Percentiles rank a stretch among this genome's conserved stretches.
Evolutionary conservation across 2,888 invertebrate genomes (phyloP).

Genomic region (Acanthosoma haemorrhoidale): DNA sequence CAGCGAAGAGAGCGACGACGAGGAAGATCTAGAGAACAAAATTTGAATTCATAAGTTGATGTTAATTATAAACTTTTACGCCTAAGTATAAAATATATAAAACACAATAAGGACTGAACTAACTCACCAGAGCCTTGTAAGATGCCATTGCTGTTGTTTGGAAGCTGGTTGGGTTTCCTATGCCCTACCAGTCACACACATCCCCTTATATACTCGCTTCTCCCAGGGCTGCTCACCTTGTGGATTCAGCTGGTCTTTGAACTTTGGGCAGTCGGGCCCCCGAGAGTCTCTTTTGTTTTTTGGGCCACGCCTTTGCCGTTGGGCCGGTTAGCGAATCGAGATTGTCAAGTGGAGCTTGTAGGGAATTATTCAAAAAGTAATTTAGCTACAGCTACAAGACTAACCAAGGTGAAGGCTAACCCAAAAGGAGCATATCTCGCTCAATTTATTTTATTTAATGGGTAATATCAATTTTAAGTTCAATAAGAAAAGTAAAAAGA

Average conservation of each 20-base stretch:
- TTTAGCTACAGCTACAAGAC: too few species aligned
- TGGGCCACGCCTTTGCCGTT: not conserved
- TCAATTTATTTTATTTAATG: too few species aligned
- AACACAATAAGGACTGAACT: not conserved
- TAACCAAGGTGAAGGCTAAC: too few species aligned
- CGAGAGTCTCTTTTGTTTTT: not conserved
- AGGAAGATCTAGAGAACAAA: slow-evolving; percentile 18
- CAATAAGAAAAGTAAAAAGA: too few species aligned
- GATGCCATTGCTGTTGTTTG: slow-evolving; percentile 6
- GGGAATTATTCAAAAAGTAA: too few species aligned
- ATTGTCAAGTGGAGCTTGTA: too few species aligned
- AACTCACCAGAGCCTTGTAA: slow-evolving; percentile 18
- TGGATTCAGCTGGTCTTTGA: not conserved
- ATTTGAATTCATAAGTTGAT: too few species aligned
- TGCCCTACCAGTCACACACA: not conserved
- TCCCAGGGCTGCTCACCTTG: slow-evolving; percentile 7
- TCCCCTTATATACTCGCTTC: slow-evolving; percentile 4
- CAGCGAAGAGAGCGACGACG: slow-evolving; percentile 6
- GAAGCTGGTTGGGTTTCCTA: not conserved
- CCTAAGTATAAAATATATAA: too few species aligned
- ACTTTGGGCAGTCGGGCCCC: not conserved
- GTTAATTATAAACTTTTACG: too few species aligned
- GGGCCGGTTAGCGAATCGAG: too few species aligned
- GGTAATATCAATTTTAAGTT: too few species aligned
- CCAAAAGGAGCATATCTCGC: too few species aligned